Conservation (phyloP, 1,140 invertebrate species). For the Pentalonia nigronervosa region DNA sequence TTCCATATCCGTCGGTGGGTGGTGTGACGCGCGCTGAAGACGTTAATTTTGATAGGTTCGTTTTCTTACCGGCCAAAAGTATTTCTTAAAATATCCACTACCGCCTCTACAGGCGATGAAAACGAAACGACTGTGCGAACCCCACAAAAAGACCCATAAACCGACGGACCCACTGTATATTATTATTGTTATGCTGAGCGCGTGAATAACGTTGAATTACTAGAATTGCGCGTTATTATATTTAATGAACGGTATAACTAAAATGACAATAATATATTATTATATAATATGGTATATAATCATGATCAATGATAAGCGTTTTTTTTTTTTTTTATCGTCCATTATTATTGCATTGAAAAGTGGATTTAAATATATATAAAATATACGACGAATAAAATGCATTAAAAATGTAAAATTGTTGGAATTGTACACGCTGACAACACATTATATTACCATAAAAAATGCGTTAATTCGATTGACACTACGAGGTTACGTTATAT, state of each 20-base stretch:
- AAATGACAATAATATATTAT: conserved; percentile 4
- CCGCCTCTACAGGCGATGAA: not conserved
- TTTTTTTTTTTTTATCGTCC: not conserved
- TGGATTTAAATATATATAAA: not conserved
- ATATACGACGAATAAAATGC: not conserved
- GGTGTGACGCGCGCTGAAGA: not conserved
- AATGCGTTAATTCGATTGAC: not conserved
- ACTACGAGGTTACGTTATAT: not conserved
- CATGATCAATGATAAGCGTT: not conserved
- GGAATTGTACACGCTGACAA: not conserved
- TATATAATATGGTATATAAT: not conserved
- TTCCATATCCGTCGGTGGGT: not conserved
- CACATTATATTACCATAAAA: not conserved
- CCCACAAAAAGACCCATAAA: not conserved
- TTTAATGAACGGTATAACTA: not conserved
- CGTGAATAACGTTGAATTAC: not conserved
- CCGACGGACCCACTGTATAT: not conserved
- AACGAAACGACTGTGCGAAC: not conserved
- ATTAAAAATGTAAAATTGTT: conserved; percentile 3
- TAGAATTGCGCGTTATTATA: not conserved
- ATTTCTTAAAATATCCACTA: not conserved
- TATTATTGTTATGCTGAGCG: not conserved
- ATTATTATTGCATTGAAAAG: not conserved
- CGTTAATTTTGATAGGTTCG: not conserved
- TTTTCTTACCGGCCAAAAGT: not conserved